Evolutionary conservation across 2,113 vertebrate genomes (phyloP).

Genomic region (Tetrao urogallus): DNA sequence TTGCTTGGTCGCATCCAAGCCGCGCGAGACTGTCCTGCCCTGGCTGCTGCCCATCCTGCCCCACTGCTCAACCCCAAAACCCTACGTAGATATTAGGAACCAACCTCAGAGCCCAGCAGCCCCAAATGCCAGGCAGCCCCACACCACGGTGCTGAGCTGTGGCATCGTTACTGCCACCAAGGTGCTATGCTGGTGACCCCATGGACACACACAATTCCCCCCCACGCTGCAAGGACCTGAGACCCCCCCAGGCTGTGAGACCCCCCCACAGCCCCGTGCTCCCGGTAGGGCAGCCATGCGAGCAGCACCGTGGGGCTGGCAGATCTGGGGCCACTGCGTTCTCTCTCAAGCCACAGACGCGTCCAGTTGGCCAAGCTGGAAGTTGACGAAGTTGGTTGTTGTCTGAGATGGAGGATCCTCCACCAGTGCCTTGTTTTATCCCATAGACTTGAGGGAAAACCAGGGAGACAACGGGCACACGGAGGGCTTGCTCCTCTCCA

Average conservation of each 20-base stretch:
- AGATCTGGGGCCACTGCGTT: background rate
- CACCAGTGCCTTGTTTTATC: background rate
- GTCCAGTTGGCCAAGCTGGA: background rate
- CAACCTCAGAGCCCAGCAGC: background rate
- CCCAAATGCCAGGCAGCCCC: background rate
- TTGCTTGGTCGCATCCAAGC: fast-evolving
- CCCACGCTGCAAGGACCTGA: background rate
- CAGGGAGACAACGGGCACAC: background rate
- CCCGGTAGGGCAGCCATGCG: background rate
- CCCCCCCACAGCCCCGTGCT: background rate
- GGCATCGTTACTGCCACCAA: background rate
- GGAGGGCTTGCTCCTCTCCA: background rate
- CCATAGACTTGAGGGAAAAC: background rate
- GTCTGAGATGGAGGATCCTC: background rate
- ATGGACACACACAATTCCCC: background rate
- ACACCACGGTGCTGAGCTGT: background rate
- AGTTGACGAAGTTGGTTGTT: background rate
- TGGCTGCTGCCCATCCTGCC: fast-evolving
- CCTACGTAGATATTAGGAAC: slow-evolving; percentile 13
- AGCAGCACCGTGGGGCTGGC: background rate
- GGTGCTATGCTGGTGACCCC: no score
- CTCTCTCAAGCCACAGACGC: background rate
- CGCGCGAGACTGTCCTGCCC: background rate
- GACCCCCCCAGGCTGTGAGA: fast-evolving
- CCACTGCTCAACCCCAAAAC: background rate